Evolutionary conservation across 2,888 invertebrate species (phyloP), one percentile per base, ranked within the genome.

Genomic region (Lasius fuliginosus): DNA sequence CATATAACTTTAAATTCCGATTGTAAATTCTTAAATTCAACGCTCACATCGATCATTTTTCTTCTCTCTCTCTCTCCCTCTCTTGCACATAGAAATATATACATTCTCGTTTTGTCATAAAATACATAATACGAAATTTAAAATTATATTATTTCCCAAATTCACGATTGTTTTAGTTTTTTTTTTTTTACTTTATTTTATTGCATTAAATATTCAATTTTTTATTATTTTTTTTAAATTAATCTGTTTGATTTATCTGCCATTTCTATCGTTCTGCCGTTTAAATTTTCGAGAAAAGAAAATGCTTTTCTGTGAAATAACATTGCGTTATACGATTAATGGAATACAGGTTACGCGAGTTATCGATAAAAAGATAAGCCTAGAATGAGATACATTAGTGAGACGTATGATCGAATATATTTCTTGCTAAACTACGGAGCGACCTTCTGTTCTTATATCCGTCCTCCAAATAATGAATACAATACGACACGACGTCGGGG

Each of bases 401-500:
- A 56, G 46, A 60, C 18, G 60, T 36, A 81, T 60, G 40, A 58
- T 46, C 46, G 73, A 81, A 73, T 81, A 79, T 73, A 81, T 85
- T 88, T 86, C 74, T 69, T 77, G 64, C 65, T 71, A 36, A 69
- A 84, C 83, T 65, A 58, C 73, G 76, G 64, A 74, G 46, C 79
- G 86, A 75, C 85, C 86, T 88, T 83, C 68, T 67, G 49, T 68
- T 76, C 67, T 71, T 62, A 49, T 64, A 79, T 62, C 42, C 67
- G 75, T 86, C 83, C 88, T 87, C 88, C 85, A 85, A 89, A 88
- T 88, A 89, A 89, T 90, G 90, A 90, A 82, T 73, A 89, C 90
- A 89, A 89, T 87, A 83, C 89, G 82, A 71, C 87, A 81, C 79
- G 88, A 87, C 83, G 83, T 85, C 84, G 76, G 83, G 84, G 89